Evolutionary conservation across 2,113 vertebrate genomes (phyloP), one percentile per base, ranked within the genome.

Genomic region (Vicugna pacos): DNA sequence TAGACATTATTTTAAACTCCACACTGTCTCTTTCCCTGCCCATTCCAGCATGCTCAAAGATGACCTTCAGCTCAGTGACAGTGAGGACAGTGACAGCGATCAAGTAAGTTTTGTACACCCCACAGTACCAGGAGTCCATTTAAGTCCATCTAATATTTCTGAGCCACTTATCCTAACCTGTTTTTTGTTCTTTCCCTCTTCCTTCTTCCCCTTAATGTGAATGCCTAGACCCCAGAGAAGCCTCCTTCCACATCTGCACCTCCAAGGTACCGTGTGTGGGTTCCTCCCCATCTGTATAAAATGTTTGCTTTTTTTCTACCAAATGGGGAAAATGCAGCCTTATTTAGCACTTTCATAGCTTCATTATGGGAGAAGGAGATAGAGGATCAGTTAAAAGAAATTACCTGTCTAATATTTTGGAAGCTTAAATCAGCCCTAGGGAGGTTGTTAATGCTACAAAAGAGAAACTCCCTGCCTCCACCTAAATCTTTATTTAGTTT

Each of bases 61-160:
- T 13, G 99, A 99, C 96, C 98, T 99, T 83, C 98, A 98, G 95
- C 97, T 99, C 98, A 99, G 99, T 94, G 99, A 99, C 96, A 99
- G 99, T 91, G 99, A 99, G 90, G 98, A 98, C 80, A 99, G 98
- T 91, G 98, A 98, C 92, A 93, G 95, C 6, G 98, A 98, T 30
- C 98, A 99, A 93, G 99, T 99, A 86, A 98, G 99, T 98, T 92
- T 89, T 91, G 89, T 73, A 14, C 60, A 26, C 85, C 80, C 73
- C 64, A 4, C 84, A 38, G 50, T 8, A 46, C 88, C 91, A 77
- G 52, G 83, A 90, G 69, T 91, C 85, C 94, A 95, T 94, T 95
- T 67, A 95, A 97, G 88, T 86, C 89, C 77, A 1, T 56, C 54
- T 8, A 1, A 30, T 11, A 14, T 75, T 19, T 81, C 82, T 6